Conservation (phyloP, 2,797 vertebrate genomes). For the Micropoecilia bifurca region DNA sequence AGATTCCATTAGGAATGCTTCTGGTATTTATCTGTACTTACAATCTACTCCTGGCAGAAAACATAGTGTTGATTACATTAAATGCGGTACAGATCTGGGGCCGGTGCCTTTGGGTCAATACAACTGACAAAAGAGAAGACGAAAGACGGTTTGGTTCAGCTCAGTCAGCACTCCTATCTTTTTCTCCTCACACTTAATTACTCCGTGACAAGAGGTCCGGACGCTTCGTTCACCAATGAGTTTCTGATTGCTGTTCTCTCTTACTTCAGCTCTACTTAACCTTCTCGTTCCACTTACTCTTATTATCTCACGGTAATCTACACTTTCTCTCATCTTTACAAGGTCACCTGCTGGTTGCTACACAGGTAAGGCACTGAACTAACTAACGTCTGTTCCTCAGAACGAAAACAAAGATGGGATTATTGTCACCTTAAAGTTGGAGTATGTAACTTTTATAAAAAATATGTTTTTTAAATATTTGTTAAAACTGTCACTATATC, state of each 20-base stretch:
- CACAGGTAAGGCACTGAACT: not conserved
- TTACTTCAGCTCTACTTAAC: slow-evolving; percentile 6
- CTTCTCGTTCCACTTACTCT: not conserved
- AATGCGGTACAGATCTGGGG: slow-evolving; percentile 54
- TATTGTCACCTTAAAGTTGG: not conserved
- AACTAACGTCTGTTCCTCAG: not conserved
- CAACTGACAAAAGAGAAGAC: slow-evolving; percentile 43
- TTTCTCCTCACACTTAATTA: slow-evolving; percentile 40
- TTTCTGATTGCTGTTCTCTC: slow-evolving; percentile 12
- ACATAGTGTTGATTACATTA: slow-evolving; percentile 60
- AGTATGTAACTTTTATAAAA: too few relatives aligned
- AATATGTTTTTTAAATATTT: too few relatives aligned
- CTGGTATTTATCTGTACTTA: slow-evolving; percentile 25
- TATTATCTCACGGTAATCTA: not conserved
- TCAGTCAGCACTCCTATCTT: slow-evolving; percentile 43
- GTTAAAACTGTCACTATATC: too few relatives aligned
- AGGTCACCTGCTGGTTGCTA: not conserved
- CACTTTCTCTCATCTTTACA: not conserved
- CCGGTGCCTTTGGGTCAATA: slow-evolving; percentile 58
- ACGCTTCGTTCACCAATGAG: slow-evolving; percentile 6
- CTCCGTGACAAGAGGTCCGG: slow-evolving; percentile 30
- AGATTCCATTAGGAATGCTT: slow-evolving; percentile 22
- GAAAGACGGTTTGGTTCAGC: slow-evolving; percentile 24
- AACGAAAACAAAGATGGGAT: not conserved
- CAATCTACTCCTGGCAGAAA: slow-evolving; percentile 38